A percentile compares a stretch with the other conserved stretches of the same genome.
Evolutionary conservation across 2,888 invertebrate genomes (phyloP).

Genomic region (Cephus sareptanus): DNA sequence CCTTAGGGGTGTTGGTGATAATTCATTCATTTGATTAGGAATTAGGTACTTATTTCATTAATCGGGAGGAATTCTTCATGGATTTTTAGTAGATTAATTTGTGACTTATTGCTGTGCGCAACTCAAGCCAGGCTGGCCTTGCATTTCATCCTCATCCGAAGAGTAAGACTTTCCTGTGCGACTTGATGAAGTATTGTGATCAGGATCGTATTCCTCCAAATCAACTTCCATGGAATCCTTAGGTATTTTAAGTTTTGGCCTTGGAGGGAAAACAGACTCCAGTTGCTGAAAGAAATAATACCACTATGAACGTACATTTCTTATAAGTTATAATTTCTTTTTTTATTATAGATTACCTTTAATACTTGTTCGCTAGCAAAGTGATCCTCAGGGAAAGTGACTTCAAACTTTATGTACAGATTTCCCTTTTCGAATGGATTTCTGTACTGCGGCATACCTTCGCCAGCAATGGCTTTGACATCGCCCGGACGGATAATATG

Average conservation of each 20-base stretch:
- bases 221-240: slow-evolving; percentile 88
- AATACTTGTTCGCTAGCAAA: slow-evolving; percentile 76
- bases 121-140: slow-evolving; percentile 75
- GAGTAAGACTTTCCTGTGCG: slow-evolving; percentile 78
- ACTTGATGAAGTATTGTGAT: slow-evolving; percentile 62
- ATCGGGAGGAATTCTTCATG: background rate
- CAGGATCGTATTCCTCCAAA: slow-evolving; percentile 79
- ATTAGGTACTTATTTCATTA: slow-evolving; percentile 6
- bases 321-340: background rate
- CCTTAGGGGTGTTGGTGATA: background rate
- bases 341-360: slow-evolving; percentile 57
- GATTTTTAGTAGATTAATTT: slow-evolving; percentile 33
- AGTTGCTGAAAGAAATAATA: slow-evolving; percentile 71
- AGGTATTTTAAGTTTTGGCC: slow-evolving; percentile 78
- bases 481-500: slow-evolving; percentile 86
- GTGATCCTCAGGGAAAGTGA: slow-evolving; percentile 85
- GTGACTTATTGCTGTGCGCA: slow-evolving; percentile 81
- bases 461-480: slow-evolving; percentile 81
- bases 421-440: slow-evolving; percentile 90
- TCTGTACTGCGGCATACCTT: slow-evolving; percentile 91
- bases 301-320: background rate
- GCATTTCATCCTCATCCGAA: slow-evolving; percentile 73
- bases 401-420: slow-evolving; percentile 86
- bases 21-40: background rate
- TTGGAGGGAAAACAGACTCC: slow-evolving; percentile 80